phyloP scores from a whole-genome alignment of 37 sponge, comb jelly and placozoan genomes.

The Agelas oroides region DNA sequence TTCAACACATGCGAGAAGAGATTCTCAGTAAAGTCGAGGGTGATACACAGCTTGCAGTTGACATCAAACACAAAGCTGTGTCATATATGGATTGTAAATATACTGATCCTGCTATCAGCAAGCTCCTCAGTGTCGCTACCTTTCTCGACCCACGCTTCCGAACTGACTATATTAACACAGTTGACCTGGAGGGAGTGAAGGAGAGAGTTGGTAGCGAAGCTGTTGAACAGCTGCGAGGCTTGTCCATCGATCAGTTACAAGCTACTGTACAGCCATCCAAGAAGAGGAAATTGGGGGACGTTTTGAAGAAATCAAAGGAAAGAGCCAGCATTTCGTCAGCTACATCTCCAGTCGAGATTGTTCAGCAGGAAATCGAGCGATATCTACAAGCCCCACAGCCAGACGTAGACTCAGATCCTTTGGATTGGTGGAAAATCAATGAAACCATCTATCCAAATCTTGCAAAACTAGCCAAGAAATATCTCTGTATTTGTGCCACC shows the following conservation, averaged over 20 bases:
- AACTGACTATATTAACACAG: background rate
- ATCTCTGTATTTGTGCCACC: constrained; percentile 33
- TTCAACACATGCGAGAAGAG: background rate
- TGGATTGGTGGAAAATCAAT: constrained; percentile 40
- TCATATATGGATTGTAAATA: background rate
- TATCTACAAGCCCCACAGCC: background rate
- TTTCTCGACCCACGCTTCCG: constrained; percentile 48
- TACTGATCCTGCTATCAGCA: background rate
- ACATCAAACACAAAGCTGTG: background rate
- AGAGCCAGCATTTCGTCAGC: background rate
- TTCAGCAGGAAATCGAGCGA: constrained; percentile 2
- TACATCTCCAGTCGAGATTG: background rate
- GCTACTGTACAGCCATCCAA: background rate
- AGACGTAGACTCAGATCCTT: constrained; percentile 22
- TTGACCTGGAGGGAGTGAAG: background rate
- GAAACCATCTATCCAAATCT: background rate
- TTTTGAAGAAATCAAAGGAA: constrained; percentile 2
- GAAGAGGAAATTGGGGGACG: background rate
- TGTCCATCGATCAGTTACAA: background rate
- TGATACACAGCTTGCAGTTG: constrained; percentile 23
- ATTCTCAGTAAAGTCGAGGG: background rate
- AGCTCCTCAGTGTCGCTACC: constrained; percentile 23
- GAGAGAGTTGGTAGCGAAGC: background rate
- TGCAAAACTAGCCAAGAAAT: constrained; percentile 27
- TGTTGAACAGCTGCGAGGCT: background rate